A percentile compares a stretch with the other conserved stretches of the same genome.
phyloP scores from a whole-genome alignment of 1,140 invertebrate genomes.

The Agrilus planipennis region DNA sequence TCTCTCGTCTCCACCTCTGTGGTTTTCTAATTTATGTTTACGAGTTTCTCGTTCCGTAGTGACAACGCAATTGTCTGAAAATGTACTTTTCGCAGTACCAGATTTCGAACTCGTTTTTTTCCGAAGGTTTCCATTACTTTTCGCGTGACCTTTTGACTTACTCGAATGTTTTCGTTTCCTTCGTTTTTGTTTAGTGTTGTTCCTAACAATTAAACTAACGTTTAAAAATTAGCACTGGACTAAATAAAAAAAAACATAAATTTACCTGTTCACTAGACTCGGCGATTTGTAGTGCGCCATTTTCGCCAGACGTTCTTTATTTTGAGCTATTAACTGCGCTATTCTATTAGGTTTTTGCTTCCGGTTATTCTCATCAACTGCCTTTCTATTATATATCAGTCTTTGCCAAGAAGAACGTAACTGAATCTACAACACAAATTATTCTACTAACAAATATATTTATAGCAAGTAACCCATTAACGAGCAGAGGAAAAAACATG shows the following conservation, averaged over 20 bases:
- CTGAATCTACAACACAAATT: neutral
- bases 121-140: conserved; percentile 2
- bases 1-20: neutral
- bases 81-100: neutral
- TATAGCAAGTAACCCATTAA: neutral
- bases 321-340: conserved; percentile 29
- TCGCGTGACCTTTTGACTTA: conserved; percentile 5
- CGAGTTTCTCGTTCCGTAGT: conserved; percentile 1
- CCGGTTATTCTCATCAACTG: conserved; percentile 16
- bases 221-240: neutral
- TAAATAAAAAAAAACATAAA: neutral
- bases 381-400: neutral
- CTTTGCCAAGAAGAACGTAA: conserved; percentile 4
- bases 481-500: neutral
- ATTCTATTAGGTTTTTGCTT: conserved; percentile 28
- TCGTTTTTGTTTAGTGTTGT: conserved; percentile 8
- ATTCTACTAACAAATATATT: neutral
- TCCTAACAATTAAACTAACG: conserved; percentile 3
- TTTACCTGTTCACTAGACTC: conserved; percentile 23
- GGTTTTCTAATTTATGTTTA: conserved; percentile 5
- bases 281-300: conserved; percentile 29
- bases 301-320: conserved; percentile 25
- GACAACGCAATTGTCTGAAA: neutral
- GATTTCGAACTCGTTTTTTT: conserved; percentile 1
- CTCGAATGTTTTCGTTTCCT: conserved; percentile 9